phyloP scores from a whole-genome alignment of 30 jellyfish, hydroid and myxozoan species.

The Pseudorhiza aurosa region DNA sequence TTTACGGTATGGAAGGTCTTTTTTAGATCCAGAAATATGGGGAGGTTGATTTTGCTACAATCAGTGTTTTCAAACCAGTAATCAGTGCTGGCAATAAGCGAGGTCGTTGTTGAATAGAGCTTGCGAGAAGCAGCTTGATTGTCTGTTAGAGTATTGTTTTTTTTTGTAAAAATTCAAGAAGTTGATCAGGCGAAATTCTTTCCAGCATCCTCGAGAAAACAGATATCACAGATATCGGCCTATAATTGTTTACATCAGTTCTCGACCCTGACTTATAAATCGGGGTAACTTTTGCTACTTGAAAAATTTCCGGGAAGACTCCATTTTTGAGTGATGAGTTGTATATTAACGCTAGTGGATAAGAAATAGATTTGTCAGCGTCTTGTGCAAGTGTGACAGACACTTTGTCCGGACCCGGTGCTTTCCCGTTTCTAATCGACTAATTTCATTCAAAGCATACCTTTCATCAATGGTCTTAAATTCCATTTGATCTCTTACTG shows the following conservation, averaged over 20 bases:
- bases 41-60: neutral
- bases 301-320: slow-evolving; percentile 9
- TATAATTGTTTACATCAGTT: neutral
- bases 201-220: slow-evolving; percentile 15
- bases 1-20: slow-evolving; percentile 59
- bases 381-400: neutral
- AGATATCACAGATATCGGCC: slow-evolving; percentile 39
- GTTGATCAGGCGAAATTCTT: slow-evolving; percentile 2
- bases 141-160: neutral
- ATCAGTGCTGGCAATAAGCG: slow-evolving; percentile 21
- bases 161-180: neutral
- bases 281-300: slow-evolving; percentile 26
- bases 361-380: slow-evolving; percentile 10
- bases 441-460: neutral
- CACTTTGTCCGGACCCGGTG: slow-evolving; percentile 1
- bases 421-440: slow-evolving; percentile 5
- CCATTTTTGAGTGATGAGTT: slow-evolving; percentile 29
- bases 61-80: neutral
- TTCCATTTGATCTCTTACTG: neutral
- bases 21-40: slow-evolving; percentile 36
- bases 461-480: neutral
- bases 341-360: slow-evolving; percentile 9
- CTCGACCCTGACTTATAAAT: neutral
- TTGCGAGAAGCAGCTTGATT: neutral
- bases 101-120: slow-evolving; percentile 14